Percentiles rank a stretch among this genome's conserved stretches.
Evolutionary conservation across 2,888 invertebrate genomes (phyloP).

Genomic region (Anthrax anthrax): DNA sequence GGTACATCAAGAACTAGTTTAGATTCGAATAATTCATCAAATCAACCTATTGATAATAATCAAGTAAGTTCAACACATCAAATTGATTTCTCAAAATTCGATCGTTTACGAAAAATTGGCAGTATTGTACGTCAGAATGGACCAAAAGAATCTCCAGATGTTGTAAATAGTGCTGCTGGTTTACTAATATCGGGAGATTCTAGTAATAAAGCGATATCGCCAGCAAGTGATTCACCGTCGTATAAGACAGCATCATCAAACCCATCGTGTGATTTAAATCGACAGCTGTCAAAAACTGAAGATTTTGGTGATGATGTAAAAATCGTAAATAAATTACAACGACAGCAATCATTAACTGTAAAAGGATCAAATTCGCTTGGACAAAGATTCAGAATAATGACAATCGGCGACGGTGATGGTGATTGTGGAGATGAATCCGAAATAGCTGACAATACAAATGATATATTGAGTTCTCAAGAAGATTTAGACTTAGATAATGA

Average conservation of each 20-base stretch:
- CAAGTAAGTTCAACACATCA: conserved; percentile 14
- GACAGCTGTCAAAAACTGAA: conserved; percentile 49
- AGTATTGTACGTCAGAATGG: conserved; percentile 48
- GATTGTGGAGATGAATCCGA: conserved; percentile 12
- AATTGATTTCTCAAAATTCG: conserved; percentile 40
- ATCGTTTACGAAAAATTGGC: conserved; percentile 44
- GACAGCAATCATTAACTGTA: conserved; percentile 25
- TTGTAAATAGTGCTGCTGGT: conserved; percentile 38
- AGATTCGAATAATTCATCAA: conserved; percentile 27
- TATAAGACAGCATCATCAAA: conserved; percentile 41
- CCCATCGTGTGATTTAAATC: conserved; percentile 40
- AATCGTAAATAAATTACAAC: conserved; percentile 54
- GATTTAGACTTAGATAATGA: conserved; percentile 19
- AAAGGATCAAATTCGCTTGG: neutral
- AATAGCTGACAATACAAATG: conserved; percentile 14
- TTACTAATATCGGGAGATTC: conserved; percentile 37
- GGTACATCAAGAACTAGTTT: conserved; percentile 34
- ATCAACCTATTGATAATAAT: conserved; percentile 10
- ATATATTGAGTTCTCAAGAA: conserved; percentile 22
- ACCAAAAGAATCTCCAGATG: conserved; percentile 21
- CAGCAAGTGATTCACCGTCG: conserved; percentile 7
- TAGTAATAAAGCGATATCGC: conserved; percentile 12
- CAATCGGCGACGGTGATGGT: too few relatives aligned
- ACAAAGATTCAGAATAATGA: conserved; percentile 25
- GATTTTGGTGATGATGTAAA: conserved; percentile 70